These are phyloP conservation scores for Dendroctonus ponderosae DNA, from an alignment of 1,140 invertebrate genomes.

Conservation along the genomic window DNA sequence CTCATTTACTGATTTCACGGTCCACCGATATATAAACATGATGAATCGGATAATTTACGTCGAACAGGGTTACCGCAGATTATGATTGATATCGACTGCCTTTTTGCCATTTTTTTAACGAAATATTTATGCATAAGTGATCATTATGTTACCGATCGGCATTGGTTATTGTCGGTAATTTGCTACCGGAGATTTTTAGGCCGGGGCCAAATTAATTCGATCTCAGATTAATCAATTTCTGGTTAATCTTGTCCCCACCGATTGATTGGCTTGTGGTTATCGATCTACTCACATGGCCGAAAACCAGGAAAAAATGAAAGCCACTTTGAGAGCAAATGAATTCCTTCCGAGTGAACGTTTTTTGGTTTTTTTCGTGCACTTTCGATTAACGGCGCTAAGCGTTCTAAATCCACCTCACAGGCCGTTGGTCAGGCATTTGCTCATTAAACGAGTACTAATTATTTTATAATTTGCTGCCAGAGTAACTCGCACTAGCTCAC, in stretches of 20 bases:
- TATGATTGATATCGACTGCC: slow-evolving; percentile 21
- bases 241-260: neutral
- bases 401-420: too few relatives aligned
- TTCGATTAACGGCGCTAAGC: too few relatives aligned
- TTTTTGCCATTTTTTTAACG: slow-evolving; percentile 25
- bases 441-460: too few relatives aligned
- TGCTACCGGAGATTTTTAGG: slow-evolving; percentile 17
- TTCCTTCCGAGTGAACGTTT: too few relatives aligned
- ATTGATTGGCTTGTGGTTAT: too few relatives aligned
- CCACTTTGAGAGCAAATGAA: too few relatives aligned
- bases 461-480: too few relatives aligned
- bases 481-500: too few relatives aligned
- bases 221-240: slow-evolving; percentile 13
- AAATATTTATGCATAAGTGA: slow-evolving; percentile 31
- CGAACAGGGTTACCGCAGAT: slow-evolving; percentile 11
- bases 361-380: too few relatives aligned
- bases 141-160: slow-evolving; percentile 22
- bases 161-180: slow-evolving; percentile 19
- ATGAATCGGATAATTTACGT: slow-evolving; percentile 28
- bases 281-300: too few relatives aligned
- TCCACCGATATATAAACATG: slow-evolving; percentile 26
- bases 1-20: slow-evolving; percentile 23
- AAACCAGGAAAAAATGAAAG: too few relatives aligned
- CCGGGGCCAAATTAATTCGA: slow-evolving; percentile 16
- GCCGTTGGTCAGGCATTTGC: too few relatives aligned